Percentiles rank a stretch among this genome's conserved stretches.
Evolutionary conservation across 2,113 vertebrate species (phyloP).

Genomic region (Leucoraja erinaceus): DNA sequence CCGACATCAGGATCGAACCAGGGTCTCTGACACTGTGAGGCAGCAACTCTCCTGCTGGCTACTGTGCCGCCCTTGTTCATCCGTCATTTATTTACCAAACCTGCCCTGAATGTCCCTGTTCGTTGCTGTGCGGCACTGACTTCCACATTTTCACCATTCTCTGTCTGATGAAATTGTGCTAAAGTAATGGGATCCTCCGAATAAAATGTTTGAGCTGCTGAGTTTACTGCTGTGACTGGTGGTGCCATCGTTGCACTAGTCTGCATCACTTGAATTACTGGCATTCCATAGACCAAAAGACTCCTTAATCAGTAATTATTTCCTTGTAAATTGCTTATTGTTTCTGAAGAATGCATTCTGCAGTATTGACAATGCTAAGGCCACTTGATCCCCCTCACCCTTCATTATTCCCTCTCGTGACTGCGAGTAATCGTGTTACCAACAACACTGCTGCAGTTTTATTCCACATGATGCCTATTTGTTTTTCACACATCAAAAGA

Average conservation of each 20-base stretch:
- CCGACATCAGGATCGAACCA: too few species aligned
- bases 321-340: not conserved
- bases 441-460: not conserved
- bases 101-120: too few species aligned
- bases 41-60: too few species aligned
- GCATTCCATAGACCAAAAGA: slow-evolving; percentile 6
- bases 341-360: not conserved
- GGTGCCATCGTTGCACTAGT: not conserved
- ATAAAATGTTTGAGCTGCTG: not conserved
- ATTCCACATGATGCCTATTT: not conserved
- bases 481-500: not conserved
- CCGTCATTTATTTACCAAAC: too few species aligned
- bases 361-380: too few species aligned
- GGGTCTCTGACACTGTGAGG: too few species aligned
- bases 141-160: not conserved
- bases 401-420: not conserved
- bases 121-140: too few species aligned
- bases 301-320: not conserved
- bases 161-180: not conserved
- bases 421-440: too few species aligned
- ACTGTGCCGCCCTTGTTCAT: too few species aligned
- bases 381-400: not conserved
- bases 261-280: not conserved
- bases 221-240: not conserved
- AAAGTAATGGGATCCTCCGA: not conserved